A percentile compares a stretch with the other conserved stretches of the same genome.
These are phyloP conservation scores for Trematomus bernacchii DNA, from an alignment of 2,797 vertebrate genomes.

Conservation along the genomic window DNA sequence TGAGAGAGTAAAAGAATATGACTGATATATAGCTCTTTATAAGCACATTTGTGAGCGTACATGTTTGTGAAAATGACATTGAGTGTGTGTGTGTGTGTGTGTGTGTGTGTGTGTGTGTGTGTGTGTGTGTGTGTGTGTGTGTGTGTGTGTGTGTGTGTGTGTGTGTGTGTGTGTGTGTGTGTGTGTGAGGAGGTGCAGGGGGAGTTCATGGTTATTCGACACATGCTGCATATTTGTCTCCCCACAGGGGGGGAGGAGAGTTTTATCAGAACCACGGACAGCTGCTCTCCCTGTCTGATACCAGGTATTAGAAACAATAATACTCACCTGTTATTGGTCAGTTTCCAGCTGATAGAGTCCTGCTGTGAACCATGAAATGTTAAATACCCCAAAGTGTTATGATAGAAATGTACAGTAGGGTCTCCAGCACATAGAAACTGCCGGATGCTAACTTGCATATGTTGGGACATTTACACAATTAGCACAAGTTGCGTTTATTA, in stretches of 20 bases:
- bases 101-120: neutral
- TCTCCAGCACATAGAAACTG: too few relatives aligned
- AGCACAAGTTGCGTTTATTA: too few relatives aligned
- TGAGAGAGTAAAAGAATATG: slow-evolving; percentile 15
- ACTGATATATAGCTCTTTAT: slow-evolving; percentile 26
- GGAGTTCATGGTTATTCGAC: slow-evolving; percentile 24
- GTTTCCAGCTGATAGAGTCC: neutral
- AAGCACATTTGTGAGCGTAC: slow-evolving; percentile 28
- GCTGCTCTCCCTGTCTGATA: neutral
- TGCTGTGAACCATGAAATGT: neutral
- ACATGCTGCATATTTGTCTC: slow-evolving; percentile 36
- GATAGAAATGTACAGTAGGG: too few relatives aligned
- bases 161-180: slow-evolving; percentile 4
- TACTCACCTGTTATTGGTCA: neutral
- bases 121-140: neutral
- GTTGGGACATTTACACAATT: too few relatives aligned
- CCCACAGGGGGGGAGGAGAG: slow-evolving; percentile 17
- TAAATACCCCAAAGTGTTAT: neutral
- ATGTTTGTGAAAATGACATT: slow-evolving; percentile 33
- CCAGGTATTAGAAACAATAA: neutral
- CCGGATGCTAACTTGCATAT: too few relatives aligned
- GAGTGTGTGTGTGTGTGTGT: neutral
- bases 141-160: slow-evolving; percentile 18
- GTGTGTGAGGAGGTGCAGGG: slow-evolving; percentile 32
- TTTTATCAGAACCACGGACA: slow-evolving; percentile 6